Conservation (phyloP, 2,797 vertebrate species). For the Ciconia nigra region DNA sequence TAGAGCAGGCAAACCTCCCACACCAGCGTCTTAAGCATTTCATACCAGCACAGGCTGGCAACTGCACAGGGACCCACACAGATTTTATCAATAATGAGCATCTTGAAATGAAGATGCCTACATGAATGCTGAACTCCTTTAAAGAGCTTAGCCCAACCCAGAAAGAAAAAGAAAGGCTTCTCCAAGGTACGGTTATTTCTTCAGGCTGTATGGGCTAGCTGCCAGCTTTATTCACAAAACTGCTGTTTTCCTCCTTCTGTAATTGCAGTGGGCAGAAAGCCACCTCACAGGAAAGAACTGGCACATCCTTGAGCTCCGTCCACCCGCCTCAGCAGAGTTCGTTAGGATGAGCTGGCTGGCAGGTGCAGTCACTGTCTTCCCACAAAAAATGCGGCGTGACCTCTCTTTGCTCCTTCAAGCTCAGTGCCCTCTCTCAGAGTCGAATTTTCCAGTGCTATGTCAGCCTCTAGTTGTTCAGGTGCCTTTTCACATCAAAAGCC, state of each 20-base stretch:
- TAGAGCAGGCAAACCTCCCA: not conserved
- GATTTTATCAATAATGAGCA: not conserved
- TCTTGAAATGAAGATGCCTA: not conserved
- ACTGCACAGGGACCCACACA: not conserved
- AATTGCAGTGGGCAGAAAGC: constrained; percentile 39
- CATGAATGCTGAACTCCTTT: not conserved
- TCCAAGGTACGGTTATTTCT: constrained; percentile 47
- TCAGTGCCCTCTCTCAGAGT: not conserved
- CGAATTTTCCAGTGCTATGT: not conserved
- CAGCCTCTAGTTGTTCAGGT: not conserved
- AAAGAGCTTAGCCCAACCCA: not conserved
- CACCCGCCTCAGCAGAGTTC: not conserved
- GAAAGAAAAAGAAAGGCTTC: not conserved
- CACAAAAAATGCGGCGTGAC: not conserved
- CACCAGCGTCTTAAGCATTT: not conserved
- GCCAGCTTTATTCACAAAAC: constrained; percentile 45
- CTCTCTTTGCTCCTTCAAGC: not conserved
- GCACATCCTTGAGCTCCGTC: not conserved
- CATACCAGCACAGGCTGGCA: not conserved
- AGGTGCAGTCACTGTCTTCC: constrained; percentile 34
- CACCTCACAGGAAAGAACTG: constrained; percentile 16
- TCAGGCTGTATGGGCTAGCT: not conserved
- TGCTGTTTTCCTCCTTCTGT: constrained; percentile 10
- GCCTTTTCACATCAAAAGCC: constrained; percentile 32
- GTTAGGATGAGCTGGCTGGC: not conserved